phyloP scores from a whole-genome alignment of 2,113 vertebrate species.

The Parotia lawesii region DNA sequence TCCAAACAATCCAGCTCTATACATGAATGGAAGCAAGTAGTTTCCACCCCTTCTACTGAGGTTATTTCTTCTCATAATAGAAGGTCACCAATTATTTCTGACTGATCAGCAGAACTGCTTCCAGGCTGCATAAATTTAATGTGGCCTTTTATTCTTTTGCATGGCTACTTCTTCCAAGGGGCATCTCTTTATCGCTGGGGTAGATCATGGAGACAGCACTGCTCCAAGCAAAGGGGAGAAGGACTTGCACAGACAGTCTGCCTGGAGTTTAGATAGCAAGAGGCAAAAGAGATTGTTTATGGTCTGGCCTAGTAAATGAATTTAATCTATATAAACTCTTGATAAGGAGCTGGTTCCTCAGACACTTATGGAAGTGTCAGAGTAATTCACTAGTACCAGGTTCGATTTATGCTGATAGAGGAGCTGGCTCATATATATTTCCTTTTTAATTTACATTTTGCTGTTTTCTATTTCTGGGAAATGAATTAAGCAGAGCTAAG shows the following conservation, averaged over 20 bases:
- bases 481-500: not conserved
- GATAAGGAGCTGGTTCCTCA: not conserved
- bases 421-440: not conserved
- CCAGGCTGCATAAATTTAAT: not conserved
- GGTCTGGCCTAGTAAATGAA: not conserved
- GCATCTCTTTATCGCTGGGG: not conserved
- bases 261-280: not conserved
- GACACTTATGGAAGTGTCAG: not conserved
- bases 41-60: not conserved
- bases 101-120: not conserved
- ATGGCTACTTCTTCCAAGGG: not conserved
- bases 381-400: not conserved
- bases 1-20: not conserved
- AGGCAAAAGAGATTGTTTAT: not conserved
- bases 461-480: conserved; percentile 5
- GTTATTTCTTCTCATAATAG: not conserved
- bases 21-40: not conserved
- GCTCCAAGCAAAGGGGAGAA: not conserved
- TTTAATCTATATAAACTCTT: not conserved
- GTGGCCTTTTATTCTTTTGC: not conserved
- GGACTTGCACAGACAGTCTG: not conserved
- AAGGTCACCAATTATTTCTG: not conserved
- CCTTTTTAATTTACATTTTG: conserved; percentile 7
- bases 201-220: not conserved
- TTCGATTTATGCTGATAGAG: not conserved